Evolutionary conservation across 2,888 invertebrate species (phyloP).

Genomic region (Drosophila melanosoma): DNA sequence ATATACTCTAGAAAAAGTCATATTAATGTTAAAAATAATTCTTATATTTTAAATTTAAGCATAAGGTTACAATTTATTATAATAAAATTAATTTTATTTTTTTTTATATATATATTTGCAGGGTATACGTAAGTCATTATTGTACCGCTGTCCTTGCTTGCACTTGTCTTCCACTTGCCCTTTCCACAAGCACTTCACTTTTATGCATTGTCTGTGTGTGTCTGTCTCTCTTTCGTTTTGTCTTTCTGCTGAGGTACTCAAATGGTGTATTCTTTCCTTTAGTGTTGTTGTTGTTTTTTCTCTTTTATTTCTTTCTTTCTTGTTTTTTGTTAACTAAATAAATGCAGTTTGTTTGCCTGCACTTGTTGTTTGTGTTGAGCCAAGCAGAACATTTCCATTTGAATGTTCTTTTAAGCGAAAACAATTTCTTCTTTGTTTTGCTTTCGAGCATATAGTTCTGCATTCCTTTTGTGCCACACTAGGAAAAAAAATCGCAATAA

Average conservation of each 20-base stretch:
- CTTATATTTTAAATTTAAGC: not conserved
- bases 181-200: conserved; percentile 71
- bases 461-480: conserved; percentile 39
- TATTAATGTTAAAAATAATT: not conserved
- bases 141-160: not conserved
- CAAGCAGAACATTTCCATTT: conserved; percentile 81
- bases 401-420: conserved; percentile 82
- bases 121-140: conserved; percentile 19
- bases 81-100: too few relatives aligned
- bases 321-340: conserved; percentile 70
- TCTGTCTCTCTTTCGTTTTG: conserved; percentile 14
- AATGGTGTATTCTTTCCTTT: conserved; percentile 65
- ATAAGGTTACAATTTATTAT: not conserved
- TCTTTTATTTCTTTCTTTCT: conserved; percentile 5
- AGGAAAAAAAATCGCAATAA: not conserved
- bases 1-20: not conserved
- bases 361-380: conserved; percentile 79
- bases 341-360: conserved; percentile 79
- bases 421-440: conserved; percentile 82
- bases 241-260: conserved; percentile 69
- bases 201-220: conserved; percentile 77
- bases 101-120: not conserved
- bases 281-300: conserved; percentile 39
- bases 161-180: conserved; percentile 42
- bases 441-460: conserved; percentile 54